Evolutionary conservation across 2,113 vertebrate genomes (phyloP).

Genomic region (Hoplias malabaricus): DNA sequence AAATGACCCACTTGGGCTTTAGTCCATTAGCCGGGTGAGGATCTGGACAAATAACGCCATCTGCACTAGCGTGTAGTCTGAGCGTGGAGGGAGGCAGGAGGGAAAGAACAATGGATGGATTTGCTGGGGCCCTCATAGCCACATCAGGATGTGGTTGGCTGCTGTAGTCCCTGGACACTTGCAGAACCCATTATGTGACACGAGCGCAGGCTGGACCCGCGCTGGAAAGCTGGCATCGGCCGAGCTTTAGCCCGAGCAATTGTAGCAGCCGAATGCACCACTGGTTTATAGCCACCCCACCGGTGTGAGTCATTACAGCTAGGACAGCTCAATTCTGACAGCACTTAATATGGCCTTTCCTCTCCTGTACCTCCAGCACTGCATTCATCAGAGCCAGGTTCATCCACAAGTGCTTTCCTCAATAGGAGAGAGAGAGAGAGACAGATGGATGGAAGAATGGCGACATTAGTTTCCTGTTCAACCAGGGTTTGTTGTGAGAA

Average conservation of each 20-base stretch:
- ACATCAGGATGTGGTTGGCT: conserved; percentile 23
- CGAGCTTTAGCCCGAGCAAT: conserved; percentile 6
- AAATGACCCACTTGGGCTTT: conserved; percentile 57
- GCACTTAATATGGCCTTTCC: conserved; percentile 34
- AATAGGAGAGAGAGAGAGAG: conserved; percentile 15
- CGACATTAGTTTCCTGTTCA: conserved; percentile 43
- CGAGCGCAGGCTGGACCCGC: neutral
- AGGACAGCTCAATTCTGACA: conserved; percentile 38
- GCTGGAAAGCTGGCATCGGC: neutral
- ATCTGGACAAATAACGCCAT: conserved; percentile 56
- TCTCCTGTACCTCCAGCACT: neutral
- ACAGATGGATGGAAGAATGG: conserved; percentile 36
- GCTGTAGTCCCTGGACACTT: conserved; percentile 10
- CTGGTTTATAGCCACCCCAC: conserved; percentile 30
- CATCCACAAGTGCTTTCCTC: conserved; percentile 20
- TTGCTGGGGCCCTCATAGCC: conserved; percentile 8
- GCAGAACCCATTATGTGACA: conserved; percentile 34
- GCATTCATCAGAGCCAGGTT: conserved; percentile 12
- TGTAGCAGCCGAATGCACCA: conserved; percentile 8
- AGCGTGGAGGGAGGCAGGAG: neutral
- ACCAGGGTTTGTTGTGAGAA: conserved; percentile 41
- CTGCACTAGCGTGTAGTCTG: conserved; percentile 41
- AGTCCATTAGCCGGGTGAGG: conserved; percentile 52
- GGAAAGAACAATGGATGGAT: conserved; percentile 36
- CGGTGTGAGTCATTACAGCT: conserved; percentile 36